These are phyloP conservation scores for Bubo blakistoni DNA, from an alignment of 2,113 vertebrate genomes.

Conservation along the genomic window DNA sequence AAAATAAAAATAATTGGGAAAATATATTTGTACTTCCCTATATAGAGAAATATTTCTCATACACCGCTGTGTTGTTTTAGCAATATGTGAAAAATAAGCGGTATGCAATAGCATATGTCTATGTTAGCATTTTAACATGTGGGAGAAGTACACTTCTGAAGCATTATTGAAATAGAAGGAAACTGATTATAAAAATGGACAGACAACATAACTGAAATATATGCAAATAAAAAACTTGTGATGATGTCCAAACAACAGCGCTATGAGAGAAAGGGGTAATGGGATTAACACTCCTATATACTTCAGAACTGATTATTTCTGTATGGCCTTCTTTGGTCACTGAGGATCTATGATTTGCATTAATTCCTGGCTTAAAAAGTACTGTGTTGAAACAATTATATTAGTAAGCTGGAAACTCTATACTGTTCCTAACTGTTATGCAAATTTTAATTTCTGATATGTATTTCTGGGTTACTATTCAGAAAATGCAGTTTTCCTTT, in stretches of 20 bases:
- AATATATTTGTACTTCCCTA: not conserved
- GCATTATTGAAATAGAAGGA: not conserved
- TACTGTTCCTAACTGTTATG: not conserved
- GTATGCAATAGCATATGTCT: not conserved
- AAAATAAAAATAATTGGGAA: not conserved
- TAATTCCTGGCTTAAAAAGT: constrained; percentile 28
- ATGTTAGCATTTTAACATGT: not conserved
- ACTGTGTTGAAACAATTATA: not conserved
- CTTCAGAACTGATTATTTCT: constrained; percentile 20
- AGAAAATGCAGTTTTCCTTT: not conserved
- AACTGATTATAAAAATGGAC: not conserved
- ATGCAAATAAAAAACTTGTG: constrained; percentile 24
- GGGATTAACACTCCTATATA: not conserved
- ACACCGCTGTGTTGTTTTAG: not conserved
- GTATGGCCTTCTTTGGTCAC: not conserved
- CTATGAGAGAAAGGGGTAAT: not conserved
- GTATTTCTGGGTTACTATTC: not conserved
- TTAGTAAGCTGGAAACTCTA: not conserved
- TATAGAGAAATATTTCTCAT: not conserved
- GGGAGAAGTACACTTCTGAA: not conserved
- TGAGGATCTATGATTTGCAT: constrained; percentile 37
- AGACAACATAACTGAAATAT: not conserved
- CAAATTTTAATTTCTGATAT: constrained; percentile 22
- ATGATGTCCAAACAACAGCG: not conserved
- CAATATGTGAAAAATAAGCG: not conserved